Evolutionary conservation across 1,140 invertebrate genomes (phyloP), one percentile per base, ranked within the genome.

Genomic region (Brachionus koreanus): DNA sequence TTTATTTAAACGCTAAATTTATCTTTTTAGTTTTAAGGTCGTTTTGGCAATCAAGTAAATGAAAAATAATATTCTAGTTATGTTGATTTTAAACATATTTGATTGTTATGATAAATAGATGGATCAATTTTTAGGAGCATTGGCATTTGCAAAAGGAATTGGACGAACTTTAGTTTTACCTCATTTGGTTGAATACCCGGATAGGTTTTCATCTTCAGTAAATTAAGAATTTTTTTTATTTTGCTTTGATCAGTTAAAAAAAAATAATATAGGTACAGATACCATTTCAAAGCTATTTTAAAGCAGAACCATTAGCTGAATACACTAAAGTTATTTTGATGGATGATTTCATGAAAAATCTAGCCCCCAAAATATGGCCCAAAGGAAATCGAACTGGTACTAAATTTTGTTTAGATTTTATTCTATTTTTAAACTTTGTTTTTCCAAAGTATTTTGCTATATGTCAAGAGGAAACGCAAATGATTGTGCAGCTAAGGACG

Each of bases 401-500:
- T 57, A 19, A 37, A 19, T 23, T 35, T 37, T 33, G 37, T 25
- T 82, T n/a, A 74, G 52, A 81, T 75, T 67, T 77, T 69, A 19
- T 72, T 83, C 83, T 85, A 67, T 84, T 1, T 74, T 74, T 5
- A 46, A 49, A 5, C 12, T 29, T 29, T 5, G 9, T 46, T 19
- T 46, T 25, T 25, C 4, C 5, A 84, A n/a, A 88, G 88, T 94
- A 72, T 95, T 97, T 86, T 97, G 95, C 88, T 97, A 97, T 86
- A 91, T 91, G 69, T 89, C 92, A 69, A 37, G 61, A 83, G 35
- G 65, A 16, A 84, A 88, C 25, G 85, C 86, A 39, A 86, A 87
- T 12, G 91, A 90, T 83, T 98, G 97, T 86, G 95, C 97, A 91
- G 94, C 96, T 2, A 98, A 98, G 88, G 94, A 97, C 86, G 97